Base-by-base conservation (phyloP, 2,797 vertebrate genomes). In the Gymnoscopelus braueri region DNA sequence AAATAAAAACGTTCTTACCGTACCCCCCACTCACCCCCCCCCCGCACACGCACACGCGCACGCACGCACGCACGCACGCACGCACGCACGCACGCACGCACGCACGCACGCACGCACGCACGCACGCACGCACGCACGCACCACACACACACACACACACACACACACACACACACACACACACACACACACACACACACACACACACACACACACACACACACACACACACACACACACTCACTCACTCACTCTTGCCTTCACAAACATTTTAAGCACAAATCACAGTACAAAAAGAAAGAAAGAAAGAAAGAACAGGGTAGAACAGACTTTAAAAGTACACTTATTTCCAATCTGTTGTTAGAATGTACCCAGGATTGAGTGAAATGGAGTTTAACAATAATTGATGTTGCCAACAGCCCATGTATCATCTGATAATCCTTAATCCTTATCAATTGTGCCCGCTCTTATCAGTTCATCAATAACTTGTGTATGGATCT, bases 311-410 rank as follows among this genome's bases (percentile, higher is more conserved):
- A 44, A 44, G 39, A 44, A 44, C 5, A 44, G 39, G 7, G 39
- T 44, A 44, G 39, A 44, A 67, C 71, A 88, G 71, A 90, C 73
- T 74, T 50, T 69, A 84, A 89, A 88, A 90, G 88, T 85, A 91
- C 91, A 93, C 92, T 91, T 92, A 91, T 86, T 84, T 89, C 92
- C 89, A 94, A 93, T 93, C 92, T 93, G 91, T 93, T 93, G 91
- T 93, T 93, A 74, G 84, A 87, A 88, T 92, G 92, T 91, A 90
- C 90, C 91, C 77, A 79, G 67, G 26, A 67, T 80, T 62, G 65
- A 71, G 75, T 60, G 63, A 66, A 54, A 60, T 50, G 53, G 60
- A 29, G 59, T 48, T 48, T 19, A 19, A 19, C 19, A 19, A 19
- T 19, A 19, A 19, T 19, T 19, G 19, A 19, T 19, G 19, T 19